Percentiles rank a stretch among this genome's conserved stretches.
phyloP scores from a whole-genome alignment of 2,113 vertebrate species.

The Otus sunia region DNA sequence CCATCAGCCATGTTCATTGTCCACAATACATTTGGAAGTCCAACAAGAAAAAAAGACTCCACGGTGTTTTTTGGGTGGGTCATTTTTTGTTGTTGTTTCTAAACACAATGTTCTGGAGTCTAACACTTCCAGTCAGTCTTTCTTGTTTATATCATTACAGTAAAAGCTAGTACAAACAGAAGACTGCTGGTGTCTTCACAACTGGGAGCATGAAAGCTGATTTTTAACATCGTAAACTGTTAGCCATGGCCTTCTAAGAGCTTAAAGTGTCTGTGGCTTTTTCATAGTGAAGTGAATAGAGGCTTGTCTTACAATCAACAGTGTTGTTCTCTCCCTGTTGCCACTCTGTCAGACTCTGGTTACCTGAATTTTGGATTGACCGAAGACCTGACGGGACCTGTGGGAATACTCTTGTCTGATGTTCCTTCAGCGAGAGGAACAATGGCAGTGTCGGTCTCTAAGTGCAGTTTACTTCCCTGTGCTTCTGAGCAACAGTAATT shows the following conservation, averaged over 20 bases:
- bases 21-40: not conserved
- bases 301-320: not conserved
- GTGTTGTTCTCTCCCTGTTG: not conserved
- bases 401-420: not conserved
- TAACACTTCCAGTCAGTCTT: not conserved
- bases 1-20: not conserved
- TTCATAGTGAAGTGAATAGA: not conserved
- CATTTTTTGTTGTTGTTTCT: not conserved
- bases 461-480: not conserved
- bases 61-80: not conserved
- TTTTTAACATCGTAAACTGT: not conserved
- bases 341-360: not conserved
- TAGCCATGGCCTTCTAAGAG: not conserved
- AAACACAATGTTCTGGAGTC: not conserved
- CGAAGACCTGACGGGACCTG: not conserved
- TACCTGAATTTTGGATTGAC: not conserved
- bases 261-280: not conserved
- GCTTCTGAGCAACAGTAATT: not conserved
- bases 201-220: not conserved
- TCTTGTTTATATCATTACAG: not conserved
- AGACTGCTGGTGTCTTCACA: not conserved
- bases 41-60: not conserved
- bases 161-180: not conserved
- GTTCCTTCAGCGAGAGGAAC: not conserved
- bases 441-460: not conserved